phyloP scores from a whole-genome alignment of 37 sponge, comb jelly and placozoan species.

The Corticium candelabrum region DNA sequence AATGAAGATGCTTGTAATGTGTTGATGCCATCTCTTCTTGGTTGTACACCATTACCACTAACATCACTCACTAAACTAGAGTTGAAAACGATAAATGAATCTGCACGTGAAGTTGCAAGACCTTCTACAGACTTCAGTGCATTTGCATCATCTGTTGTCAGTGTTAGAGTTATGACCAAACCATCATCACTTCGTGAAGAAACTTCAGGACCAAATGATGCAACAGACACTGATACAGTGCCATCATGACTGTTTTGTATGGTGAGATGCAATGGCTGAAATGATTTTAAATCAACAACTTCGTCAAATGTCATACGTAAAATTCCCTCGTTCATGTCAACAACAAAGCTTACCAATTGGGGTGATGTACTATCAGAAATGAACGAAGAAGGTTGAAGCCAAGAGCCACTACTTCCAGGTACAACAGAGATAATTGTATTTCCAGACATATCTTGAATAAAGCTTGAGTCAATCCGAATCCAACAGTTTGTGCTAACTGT shows the following conservation, averaged over 20 bases:
- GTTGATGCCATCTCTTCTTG: neutral
- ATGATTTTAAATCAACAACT: conserved; percentile 5
- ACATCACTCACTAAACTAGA: conserved; percentile 31
- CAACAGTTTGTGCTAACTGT: conserved; percentile 16
- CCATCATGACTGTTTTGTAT: conserved; percentile 14
- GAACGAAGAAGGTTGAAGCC: no score
- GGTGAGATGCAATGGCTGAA: neutral
- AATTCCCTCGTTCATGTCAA: conserved; percentile 57
- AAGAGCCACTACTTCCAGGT: neutral
- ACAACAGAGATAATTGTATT: conserved; percentile 21
- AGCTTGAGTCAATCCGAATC: conserved; percentile 28
- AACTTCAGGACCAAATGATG: neutral
- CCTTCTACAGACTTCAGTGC: conserved; percentile 37
- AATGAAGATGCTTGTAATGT: conserved; percentile 32
- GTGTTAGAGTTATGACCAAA: neutral
- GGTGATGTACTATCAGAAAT: conserved; percentile 57
- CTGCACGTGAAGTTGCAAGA: conserved; percentile 40
- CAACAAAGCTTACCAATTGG: conserved; percentile 39
- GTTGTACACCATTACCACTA: conserved; percentile 23
- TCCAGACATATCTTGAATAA: conserved; percentile 38
- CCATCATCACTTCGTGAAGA: neutral
- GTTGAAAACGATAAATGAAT: conserved; percentile 50
- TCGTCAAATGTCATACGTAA: conserved; percentile 19
- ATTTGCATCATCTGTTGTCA: conserved; percentile 32
- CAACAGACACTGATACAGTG: conserved; percentile 50